Evolutionary conservation across 2,113 vertebrate genomes (phyloP).

Genomic region (Monopterus albus): DNA sequence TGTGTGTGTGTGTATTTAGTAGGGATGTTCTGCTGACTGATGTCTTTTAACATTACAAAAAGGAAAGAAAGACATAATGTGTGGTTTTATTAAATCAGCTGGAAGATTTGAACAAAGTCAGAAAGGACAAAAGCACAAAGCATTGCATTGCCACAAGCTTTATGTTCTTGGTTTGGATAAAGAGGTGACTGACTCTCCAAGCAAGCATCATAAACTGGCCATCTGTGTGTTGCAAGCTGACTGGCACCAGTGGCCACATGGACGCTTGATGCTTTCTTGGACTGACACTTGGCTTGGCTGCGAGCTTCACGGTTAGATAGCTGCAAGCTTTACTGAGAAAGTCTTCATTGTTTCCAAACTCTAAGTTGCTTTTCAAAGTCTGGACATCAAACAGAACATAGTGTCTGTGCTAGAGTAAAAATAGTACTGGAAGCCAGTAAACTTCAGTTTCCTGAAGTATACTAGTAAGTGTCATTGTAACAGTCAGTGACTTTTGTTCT

Average conservation of each 20-base stretch:
- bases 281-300: slow-evolving; percentile 53
- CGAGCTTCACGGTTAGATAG: slow-evolving; percentile 19
- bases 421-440: neutral
- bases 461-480: neutral
- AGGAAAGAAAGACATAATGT: too few relatives aligned
- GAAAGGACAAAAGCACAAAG: neutral
- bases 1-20: too few relatives aligned
- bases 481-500: neutral
- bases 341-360: slow-evolving; percentile 46
- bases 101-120: neutral
- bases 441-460: neutral
- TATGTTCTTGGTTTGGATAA: neutral
- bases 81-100: too few relatives aligned
- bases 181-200: neutral
- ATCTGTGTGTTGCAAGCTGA: slow-evolving; percentile 49
- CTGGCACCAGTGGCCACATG: slow-evolving; percentile 47
- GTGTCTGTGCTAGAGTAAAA: slow-evolving; percentile 1
- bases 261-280: slow-evolving; percentile 49
- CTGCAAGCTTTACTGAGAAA: slow-evolving; percentile 15
- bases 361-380: slow-evolving; percentile 26
- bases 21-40: too few relatives aligned
- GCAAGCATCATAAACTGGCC: slow-evolving; percentile 20
- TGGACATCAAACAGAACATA: slow-evolving; percentile 10
- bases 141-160: neutral
- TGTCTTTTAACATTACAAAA: too few relatives aligned